Base-by-base conservation (phyloP, 2,888 invertebrate species). In the Harpagoxenus sublaevis region DNA sequence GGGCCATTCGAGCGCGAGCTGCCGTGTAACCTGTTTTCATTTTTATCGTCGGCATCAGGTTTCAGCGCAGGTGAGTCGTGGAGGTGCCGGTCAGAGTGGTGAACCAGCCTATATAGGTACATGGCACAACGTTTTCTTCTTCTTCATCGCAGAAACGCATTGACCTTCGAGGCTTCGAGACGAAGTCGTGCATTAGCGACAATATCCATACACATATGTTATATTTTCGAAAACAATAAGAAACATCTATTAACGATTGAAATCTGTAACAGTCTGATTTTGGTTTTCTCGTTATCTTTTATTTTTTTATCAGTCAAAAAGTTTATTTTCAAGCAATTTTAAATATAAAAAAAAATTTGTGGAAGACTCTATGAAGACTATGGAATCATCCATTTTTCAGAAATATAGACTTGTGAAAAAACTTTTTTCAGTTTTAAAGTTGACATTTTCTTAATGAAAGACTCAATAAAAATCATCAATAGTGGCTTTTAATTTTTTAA, bases 1-100 rank as follows among this genome's bases (percentile, higher is more conserved):
- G 83, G 66, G 84, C 85, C 79, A 86, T 88, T 86, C 84, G 85
- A 83, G 86, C 89, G 75, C 85, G 85, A 62, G 85, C 89, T 86
- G 90, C 88, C 91, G 89, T 87, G 93, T 93, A 94, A 94, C 94
- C 94, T 94, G 94, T 94, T 94, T 93, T 93, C 92, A 94, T 94
- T 94, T 94, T 94, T 94, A 94, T 94, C 92, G 92, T 92, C 91
- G 89, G 92, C 92, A 92, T 94, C 94, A 92, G 92, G 94, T 94
- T 94, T 93, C 92, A 93, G 90, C 90, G 92, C 94, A 94, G 94
- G 94, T 94, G 94, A 94, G 93, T 91, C 88, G 88, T 88, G 89
- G 87, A 92, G 92, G 91, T 93, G 93, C 92, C 87, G 88, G 88
- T 87, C 85, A 88, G 62, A 89, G 87, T 85, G 77, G 87, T 89